These are phyloP conservation scores for Parnassius orleans DNA, from an alignment of 2,888 invertebrate species.

Conservation along the genomic window DNA sequence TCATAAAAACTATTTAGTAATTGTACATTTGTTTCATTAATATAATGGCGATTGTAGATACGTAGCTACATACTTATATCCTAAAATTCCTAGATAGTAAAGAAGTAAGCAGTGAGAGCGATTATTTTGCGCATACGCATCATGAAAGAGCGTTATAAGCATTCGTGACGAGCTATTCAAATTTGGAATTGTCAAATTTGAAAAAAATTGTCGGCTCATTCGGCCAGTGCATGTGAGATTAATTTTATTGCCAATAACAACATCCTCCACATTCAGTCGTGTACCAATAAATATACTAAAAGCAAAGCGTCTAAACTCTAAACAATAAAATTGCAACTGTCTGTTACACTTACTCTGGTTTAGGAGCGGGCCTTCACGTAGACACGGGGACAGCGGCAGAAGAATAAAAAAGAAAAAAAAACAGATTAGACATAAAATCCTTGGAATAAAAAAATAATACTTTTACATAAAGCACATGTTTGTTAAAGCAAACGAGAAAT, in stretches of 20 bases:
- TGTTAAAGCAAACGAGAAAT: conserved; percentile 35
- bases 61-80: conserved; percentile 39
- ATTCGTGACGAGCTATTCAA: conserved; percentile 37
- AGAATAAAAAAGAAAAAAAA: conserved; percentile 58
- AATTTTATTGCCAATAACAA: conserved; percentile 53
- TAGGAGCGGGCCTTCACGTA: conserved; percentile 83
- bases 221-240: conserved; percentile 37
- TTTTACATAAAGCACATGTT: conserved; percentile 27
- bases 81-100: conserved; percentile 51
- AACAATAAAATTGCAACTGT: conserved; percentile 37
- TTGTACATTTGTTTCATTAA: background rate
- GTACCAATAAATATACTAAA: conserved; percentile 55
- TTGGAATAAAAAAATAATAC: conserved; percentile 24
- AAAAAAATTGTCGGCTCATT: conserved; percentile 29
- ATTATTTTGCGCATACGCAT: conserved; percentile 67
- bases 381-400: conserved; percentile 62
- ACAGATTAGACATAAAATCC: conserved; percentile 52
- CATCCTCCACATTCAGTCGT: conserved; percentile 48
- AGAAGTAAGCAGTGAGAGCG: conserved; percentile 61
- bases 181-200: conserved; percentile 52
- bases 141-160: conserved; percentile 62
- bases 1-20: background rate
- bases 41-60: conserved; percentile 20
- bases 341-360: conserved; percentile 83
- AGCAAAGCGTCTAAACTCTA: conserved; percentile 60